These are phyloP conservation scores for Drosophila bipectinata DNA, from an alignment of 1,140 invertebrate genomes.

Conservation along the genomic window DNA sequence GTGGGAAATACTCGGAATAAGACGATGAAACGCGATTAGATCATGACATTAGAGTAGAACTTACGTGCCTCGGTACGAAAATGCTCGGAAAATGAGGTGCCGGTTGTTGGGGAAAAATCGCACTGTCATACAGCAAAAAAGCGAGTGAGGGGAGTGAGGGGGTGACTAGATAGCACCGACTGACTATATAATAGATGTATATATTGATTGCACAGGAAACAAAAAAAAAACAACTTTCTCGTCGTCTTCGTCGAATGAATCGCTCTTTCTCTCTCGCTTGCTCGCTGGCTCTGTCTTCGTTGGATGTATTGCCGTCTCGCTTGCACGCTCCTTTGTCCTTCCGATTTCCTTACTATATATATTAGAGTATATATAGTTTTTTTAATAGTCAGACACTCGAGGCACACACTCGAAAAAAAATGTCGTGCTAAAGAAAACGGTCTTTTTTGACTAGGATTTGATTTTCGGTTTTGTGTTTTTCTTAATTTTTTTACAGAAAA, in stretches of 20 bases:
- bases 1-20: not conserved
- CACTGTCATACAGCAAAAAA: constrained; percentile 38
- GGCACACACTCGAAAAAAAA: constrained; percentile 43
- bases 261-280: constrained; percentile 15
- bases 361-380: constrained; percentile 24
- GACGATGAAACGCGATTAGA: constrained; percentile 27
- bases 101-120: constrained; percentile 6
- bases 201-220: constrained; percentile 63
- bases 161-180: not conserved
- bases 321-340: constrained; percentile 41
- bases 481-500: constrained; percentile 8
- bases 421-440: constrained; percentile 22
- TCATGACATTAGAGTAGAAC: constrained; percentile 30
- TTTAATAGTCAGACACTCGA: constrained; percentile 33
- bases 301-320: constrained; percentile 26
- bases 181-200: constrained; percentile 47
- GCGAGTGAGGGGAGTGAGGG: not conserved
- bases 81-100: constrained; percentile 8
- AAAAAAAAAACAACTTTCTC: constrained; percentile 24
- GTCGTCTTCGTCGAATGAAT: constrained; percentile 20
- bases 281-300: not conserved
- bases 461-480: constrained; percentile 3
- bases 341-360: constrained; percentile 32
- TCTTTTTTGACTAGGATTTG: constrained; percentile 8
- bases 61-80: constrained; percentile 24